phyloP scores from a whole-genome alignment of 2,113 vertebrate genomes.

The Cyprinodon variegatus region DNA sequence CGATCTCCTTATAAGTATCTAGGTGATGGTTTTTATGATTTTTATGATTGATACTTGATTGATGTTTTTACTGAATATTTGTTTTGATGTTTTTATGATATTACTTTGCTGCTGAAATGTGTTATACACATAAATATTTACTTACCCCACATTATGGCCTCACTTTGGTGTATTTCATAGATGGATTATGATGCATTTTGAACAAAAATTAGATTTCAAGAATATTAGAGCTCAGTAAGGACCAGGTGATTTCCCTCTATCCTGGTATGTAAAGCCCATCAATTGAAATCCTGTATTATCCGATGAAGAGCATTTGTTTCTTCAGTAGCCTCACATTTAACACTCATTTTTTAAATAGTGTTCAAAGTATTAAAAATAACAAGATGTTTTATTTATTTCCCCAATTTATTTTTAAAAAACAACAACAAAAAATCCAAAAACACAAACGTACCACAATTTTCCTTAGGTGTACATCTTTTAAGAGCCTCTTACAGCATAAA shows the following conservation, averaged over 20 bases:
- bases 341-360: background rate
- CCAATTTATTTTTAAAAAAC: conserved; percentile 73
- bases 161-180: background rate
- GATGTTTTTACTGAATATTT: no score
- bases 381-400: conserved; percentile 39
- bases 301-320: background rate
- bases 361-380: conserved; percentile 14
- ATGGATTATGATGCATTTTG: background rate
- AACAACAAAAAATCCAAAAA: conserved; percentile 64
- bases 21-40: no score
- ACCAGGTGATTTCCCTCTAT: background rate
- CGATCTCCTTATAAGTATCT: no score
- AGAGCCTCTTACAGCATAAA: conserved; percentile 71
- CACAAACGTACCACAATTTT: conserved; percentile 78
- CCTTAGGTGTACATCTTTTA: conserved; percentile 77
- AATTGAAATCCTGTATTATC: background rate
- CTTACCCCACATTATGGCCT: no score
- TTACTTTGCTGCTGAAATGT: no score
- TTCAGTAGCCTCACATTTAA: background rate
- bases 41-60: no score
- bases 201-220: background rate
- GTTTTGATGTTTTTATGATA: no score
- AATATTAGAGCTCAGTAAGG: background rate
- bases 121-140: no score
- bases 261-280: background rate